phyloP scores from a whole-genome alignment of 2,888 invertebrate genomes.

The Plusia festucae region DNA sequence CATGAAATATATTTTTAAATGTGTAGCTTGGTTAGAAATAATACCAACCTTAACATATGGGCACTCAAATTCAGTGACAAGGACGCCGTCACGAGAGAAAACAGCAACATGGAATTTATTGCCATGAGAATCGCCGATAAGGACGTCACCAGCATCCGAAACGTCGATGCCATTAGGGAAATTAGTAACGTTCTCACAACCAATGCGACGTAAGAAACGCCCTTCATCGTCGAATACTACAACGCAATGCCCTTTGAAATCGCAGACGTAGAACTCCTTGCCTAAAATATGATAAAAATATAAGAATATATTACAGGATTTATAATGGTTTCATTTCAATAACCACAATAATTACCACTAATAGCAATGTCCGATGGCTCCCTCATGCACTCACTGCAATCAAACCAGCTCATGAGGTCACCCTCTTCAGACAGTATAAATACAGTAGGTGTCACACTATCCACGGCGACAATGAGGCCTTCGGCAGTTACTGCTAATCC shows the following conservation, averaged over 20 bases:
- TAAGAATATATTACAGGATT: not conserved
- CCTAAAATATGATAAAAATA: slow-evolving; percentile 85
- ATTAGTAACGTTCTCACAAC: slow-evolving; percentile 98
- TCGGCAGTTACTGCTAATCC: slow-evolving; percentile 97
- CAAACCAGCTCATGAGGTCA: slow-evolving; percentile 98
- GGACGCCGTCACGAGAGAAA: slow-evolving; percentile 95
- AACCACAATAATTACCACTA: slow-evolving; percentile 90
- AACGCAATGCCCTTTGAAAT: slow-evolving; percentile 99
- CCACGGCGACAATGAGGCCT: slow-evolving; percentile 98
- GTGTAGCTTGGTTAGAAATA: not conserved
- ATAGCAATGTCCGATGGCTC: slow-evolving; percentile 99
- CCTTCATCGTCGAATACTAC: slow-evolving; percentile 98
- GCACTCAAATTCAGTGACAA: slow-evolving; percentile 98
- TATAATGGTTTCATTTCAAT: not conserved
- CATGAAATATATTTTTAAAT: not conserved
- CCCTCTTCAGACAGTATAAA: slow-evolving; percentile 98
- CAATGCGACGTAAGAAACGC: slow-evolving; percentile 97
- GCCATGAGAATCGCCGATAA: slow-evolving; percentile 99
- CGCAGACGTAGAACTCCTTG: slow-evolving; percentile 98
- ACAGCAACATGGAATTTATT: slow-evolving; percentile 99
- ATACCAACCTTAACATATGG: slow-evolving; percentile 97
- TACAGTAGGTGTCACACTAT: slow-evolving; percentile 98
- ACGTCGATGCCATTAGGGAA: slow-evolving; percentile 99
- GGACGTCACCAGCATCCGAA: slow-evolving; percentile 98
- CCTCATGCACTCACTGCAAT: slow-evolving; percentile 99